These are phyloP conservation scores for Corbicula japonica DNA, from an alignment of 2,888 invertebrate species.

Conservation along the genomic window DNA sequence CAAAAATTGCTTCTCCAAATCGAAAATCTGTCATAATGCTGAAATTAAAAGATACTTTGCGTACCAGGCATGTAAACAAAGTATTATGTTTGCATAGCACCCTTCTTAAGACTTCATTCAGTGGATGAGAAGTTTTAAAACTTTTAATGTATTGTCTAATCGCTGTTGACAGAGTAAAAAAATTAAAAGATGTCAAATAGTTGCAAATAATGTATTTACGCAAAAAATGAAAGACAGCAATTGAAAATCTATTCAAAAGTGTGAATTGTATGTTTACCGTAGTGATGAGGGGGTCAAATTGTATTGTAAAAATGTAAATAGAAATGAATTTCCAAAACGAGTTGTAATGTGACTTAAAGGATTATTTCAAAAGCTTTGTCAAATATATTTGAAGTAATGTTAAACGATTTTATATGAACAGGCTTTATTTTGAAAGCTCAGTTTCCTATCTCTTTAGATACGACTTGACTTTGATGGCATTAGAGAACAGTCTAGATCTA, in stretches of 20 bases:
- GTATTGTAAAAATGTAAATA: constrained; percentile 18
- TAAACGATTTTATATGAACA: too few relatives aligned
- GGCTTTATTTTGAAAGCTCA: too few relatives aligned
- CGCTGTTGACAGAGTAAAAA: constrained; percentile 26
- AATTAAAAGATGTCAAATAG: constrained; percentile 54
- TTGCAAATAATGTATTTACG: constrained; percentile 44
- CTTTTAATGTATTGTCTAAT: constrained; percentile 55
- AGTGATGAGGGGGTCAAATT: background rate
- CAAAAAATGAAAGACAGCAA: constrained; percentile 26
- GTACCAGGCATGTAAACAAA: constrained; percentile 50
- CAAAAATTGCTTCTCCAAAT: constrained; percentile 52
- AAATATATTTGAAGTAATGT: too few relatives aligned
- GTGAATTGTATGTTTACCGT: background rate
- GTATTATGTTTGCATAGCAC: constrained; percentile 61
- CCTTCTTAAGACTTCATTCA: constrained; percentile 19
- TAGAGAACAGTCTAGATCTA: too few relatives aligned
- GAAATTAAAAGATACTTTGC: constrained; percentile 55
- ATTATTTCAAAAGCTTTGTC: too few relatives aligned
- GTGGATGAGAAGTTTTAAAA: constrained; percentile 54
- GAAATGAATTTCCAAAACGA: background rate
- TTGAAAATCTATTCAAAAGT: constrained; percentile 25
- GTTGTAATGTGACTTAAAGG: too few relatives aligned
- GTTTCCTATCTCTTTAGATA: too few relatives aligned
- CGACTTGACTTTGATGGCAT: too few relatives aligned
- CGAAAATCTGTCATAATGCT: constrained; percentile 40